A percentile compares a stretch with the other conserved stretches of the same genome.
These are phyloP conservation scores for Notodonta dromedarius DNA, from an alignment of 2,888 invertebrate genomes.

Conservation along the genomic window DNA sequence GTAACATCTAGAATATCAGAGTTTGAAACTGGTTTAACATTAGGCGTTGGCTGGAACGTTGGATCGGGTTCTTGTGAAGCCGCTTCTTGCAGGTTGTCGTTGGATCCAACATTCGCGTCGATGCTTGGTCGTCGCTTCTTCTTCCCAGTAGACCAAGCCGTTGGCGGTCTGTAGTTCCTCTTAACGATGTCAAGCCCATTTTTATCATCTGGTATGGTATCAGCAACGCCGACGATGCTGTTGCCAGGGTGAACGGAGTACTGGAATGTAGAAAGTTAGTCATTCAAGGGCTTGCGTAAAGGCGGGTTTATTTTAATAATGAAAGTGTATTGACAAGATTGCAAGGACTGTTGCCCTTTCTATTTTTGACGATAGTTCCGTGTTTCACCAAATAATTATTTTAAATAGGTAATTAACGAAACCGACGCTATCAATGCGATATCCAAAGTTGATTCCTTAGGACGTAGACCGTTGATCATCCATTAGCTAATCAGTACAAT, in stretches of 20 bases:
- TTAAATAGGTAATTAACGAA: no score
- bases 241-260: slow-evolving; percentile 68
- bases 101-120: slow-evolving; percentile 19
- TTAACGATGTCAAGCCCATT: slow-evolving; percentile 73
- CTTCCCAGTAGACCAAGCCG: slow-evolving; percentile 81
- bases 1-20: slow-evolving; percentile 31
- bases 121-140: slow-evolving; percentile 20
- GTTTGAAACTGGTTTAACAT: slow-evolving; percentile 16
- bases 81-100: slow-evolving; percentile 49
- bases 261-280: slow-evolving; percentile 52
- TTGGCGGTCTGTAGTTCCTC: slow-evolving; percentile 78
- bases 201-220: slow-evolving; percentile 69
- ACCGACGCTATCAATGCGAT: no score
- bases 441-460: no score
- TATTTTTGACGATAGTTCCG: neutral
- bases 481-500: no score
- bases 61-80: slow-evolving; percentile 58
- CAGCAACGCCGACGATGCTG: slow-evolving; percentile 71
- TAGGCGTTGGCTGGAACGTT: slow-evolving; percentile 50
- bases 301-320: neutral
- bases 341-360: neutral
- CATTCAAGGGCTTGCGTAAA: neutral
- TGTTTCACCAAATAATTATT: neutral
- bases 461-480: no score
- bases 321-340: neutral